These are phyloP conservation scores for Otolemur crassicaudatus DNA, from an alignment of 2,797 vertebrate species.

Conservation along the genomic window DNA sequence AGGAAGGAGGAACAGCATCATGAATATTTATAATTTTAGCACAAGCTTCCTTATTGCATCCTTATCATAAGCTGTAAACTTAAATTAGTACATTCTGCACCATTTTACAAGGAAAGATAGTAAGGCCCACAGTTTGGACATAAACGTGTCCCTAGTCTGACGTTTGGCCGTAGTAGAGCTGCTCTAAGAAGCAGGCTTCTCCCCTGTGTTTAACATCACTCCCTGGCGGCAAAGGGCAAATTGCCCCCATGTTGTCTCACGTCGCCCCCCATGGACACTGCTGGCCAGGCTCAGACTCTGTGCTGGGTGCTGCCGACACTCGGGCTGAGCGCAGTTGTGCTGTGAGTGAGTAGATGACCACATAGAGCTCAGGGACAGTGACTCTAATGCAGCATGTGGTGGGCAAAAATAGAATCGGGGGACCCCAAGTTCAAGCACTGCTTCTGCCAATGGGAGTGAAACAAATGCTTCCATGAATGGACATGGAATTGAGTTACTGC, in stretches of 20 bases:
- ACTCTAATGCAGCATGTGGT: neutral
- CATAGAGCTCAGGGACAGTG: neutral
- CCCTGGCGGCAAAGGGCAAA: too few species aligned
- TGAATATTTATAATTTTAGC: neutral
- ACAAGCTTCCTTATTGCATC: neutral
- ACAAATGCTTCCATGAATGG: neutral
- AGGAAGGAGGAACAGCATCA: neutral
- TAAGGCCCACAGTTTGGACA: neutral
- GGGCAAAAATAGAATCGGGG: neutral
- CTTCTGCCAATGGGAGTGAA: neutral
- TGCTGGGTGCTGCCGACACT: too few species aligned
- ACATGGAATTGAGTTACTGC: neutral
- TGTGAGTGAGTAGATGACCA: neutral
- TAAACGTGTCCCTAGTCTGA: too few species aligned
- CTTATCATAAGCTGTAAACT: neutral
- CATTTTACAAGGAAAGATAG: neutral
- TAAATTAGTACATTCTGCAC: neutral
- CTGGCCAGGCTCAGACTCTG: too few species aligned
- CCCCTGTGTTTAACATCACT: neutral
- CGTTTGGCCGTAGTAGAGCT: neutral
- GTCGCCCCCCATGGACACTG: rapidly evolving
- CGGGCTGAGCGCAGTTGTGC: neutral
- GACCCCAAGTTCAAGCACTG: neutral
- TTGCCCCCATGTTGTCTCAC: neutral
- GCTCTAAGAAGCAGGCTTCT: neutral